Evolutionary conservation across 2,888 invertebrate genomes (phyloP).

Genomic region (Helleia helle): DNA sequence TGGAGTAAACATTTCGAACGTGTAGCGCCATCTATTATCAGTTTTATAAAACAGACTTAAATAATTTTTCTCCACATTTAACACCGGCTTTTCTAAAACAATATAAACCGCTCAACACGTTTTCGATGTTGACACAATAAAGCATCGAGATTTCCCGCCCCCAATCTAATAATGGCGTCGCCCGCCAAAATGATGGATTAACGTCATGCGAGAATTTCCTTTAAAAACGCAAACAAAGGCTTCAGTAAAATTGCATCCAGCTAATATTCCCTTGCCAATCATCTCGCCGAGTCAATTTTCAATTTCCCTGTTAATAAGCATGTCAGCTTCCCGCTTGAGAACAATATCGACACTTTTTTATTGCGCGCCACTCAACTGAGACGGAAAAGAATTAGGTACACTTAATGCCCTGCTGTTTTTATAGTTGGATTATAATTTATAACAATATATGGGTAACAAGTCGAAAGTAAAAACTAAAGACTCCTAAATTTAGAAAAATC

Average conservation of each 20-base stretch:
- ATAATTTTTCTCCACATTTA: background rate
- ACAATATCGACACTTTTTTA: conserved; percentile 35
- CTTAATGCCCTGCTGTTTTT: too few species aligned
- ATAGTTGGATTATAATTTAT: too few species aligned
- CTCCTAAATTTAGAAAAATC: too few species aligned
- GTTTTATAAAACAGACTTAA: background rate
- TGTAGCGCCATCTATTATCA: background rate
- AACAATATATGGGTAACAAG: too few species aligned
- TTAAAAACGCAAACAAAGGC: conserved; percentile 51
- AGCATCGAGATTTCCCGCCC: conserved; percentile 15
- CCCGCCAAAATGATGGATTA: conserved; percentile 58
- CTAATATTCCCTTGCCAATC: conserved; percentile 72
- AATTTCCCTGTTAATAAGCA: conserved; percentile 68
- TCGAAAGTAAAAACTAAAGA: too few species aligned
- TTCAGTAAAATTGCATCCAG: conserved; percentile 56
- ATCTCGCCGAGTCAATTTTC: conserved; percentile 66
- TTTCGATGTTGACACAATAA: background rate
- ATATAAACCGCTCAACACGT: background rate
- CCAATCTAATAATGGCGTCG: conserved; percentile 12
- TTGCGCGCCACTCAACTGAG: conserved; percentile 14
- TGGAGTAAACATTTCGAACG: background rate
- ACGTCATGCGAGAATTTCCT: conserved; percentile 52
- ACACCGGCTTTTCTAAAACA: background rate
- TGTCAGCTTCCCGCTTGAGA: conserved; percentile 49
- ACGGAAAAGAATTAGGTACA: conserved; percentile 3